phyloP scores from a whole-genome alignment of 2,113 vertebrate genomes.

The Saimiri boliviensis region DNA sequence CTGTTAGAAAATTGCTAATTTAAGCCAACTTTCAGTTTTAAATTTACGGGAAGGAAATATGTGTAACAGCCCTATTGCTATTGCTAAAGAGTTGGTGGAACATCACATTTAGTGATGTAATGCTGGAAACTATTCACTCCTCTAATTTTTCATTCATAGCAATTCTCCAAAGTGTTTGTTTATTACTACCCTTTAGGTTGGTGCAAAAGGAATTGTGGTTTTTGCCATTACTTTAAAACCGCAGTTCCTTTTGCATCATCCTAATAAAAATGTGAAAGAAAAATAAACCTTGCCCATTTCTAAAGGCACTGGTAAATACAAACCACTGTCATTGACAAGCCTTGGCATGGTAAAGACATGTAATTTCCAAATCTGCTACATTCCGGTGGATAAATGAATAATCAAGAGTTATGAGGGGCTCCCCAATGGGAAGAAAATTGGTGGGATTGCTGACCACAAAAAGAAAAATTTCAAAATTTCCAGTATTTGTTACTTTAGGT shows the following conservation, averaged over 20 bases:
- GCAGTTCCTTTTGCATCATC: too few relatives aligned
- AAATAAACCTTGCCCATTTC: background rate
- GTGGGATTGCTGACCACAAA: slow-evolving; percentile 33
- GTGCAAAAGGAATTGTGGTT: too few relatives aligned
- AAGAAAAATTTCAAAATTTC: slow-evolving; percentile 57
- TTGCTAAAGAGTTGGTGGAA: background rate
- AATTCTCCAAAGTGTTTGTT: slow-evolving; percentile 6
- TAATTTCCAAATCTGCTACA: slow-evolving; percentile 27
- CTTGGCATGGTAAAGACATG: background rate
- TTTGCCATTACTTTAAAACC: too few relatives aligned
- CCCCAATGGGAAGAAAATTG: background rate
- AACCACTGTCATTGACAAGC: background rate
- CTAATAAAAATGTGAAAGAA: background rate
- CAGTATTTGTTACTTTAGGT: slow-evolving; percentile 24
- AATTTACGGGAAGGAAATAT: background rate
- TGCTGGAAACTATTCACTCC: background rate
- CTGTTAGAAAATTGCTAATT: slow-evolving; percentile 4
- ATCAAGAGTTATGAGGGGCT: background rate
- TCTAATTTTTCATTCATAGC: background rate
- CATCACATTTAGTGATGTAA: background rate
- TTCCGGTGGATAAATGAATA: background rate
- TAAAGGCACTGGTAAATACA: background rate
- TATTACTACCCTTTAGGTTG: background rate
- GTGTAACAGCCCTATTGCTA: background rate
- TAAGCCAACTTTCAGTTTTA: background rate